Evolutionary conservation across 2,113 vertebrate species (phyloP), one percentile per base, ranked within the genome.

Genomic region (Cavia porcellus): DNA sequence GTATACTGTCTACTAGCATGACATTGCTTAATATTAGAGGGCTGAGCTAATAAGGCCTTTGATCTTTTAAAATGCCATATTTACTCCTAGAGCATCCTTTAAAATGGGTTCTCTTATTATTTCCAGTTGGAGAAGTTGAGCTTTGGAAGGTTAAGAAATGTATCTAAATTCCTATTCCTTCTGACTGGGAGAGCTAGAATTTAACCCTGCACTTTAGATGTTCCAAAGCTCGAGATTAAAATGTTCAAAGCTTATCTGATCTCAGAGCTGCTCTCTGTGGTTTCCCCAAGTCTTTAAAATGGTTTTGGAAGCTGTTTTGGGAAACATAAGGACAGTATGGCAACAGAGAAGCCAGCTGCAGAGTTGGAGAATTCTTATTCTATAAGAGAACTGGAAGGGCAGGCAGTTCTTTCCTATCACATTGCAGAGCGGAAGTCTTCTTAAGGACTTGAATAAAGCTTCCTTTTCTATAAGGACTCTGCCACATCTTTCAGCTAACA

Each of bases 291-390:
- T 59, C 55, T 94, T 81, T 59, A 35, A 59, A 20, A 62, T 64
- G 66, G 30, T 25, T 75, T 61, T 64, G 7, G 77, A 64, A 83
- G 45, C 50, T 30, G 59, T 57, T 35, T 35, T 52, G 86, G 66
- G 94, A 28, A 50, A 6, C 55, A 7, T 1, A 75, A 59, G 52
- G 66, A 90, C 35, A 66, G 38, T 6, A 6, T 50, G 7, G 0
- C 0, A 30, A 17, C 19, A n/a, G 6, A 32, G 52, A 45, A 7
- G 10, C 38, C 28, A 19, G 2, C 1, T 8, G 19, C 14, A 22
- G 81, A 83, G 24, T 4, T 50, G 38, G 38, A 32, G 47, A 1
- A 3, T 15, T 55, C 38, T 0, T 3, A 5, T 81, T 19, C n/a
- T 24, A 1, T 9, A 66, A 30, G 52, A 20, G 77, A 50, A 15